phyloP scores from a whole-genome alignment of 2,113 vertebrate genomes.

The Xiphias gladius region DNA sequence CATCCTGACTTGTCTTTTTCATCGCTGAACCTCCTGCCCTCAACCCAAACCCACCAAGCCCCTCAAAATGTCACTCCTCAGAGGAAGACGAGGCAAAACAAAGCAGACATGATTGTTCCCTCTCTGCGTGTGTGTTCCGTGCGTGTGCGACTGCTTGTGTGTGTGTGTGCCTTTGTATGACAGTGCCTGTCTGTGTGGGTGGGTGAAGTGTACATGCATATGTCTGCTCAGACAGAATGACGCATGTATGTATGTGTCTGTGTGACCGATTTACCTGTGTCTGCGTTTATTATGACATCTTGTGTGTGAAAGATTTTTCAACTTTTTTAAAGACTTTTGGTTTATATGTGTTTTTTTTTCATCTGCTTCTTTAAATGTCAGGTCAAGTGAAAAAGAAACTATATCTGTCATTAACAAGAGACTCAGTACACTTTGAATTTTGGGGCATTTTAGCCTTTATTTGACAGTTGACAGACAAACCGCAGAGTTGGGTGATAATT shows the following conservation, averaged over 20 bases:
- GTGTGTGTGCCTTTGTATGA: constrained; percentile 16
- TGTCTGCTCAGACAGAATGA: constrained; percentile 14
- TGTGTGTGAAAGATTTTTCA: background rate
- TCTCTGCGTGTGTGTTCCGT: constrained; percentile 35
- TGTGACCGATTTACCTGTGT: background rate
- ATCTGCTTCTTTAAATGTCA: constrained; percentile 17
- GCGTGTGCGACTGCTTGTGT: constrained; percentile 11
- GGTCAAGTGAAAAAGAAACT: background rate
- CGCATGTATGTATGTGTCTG: background rate
- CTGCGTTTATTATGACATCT: background rate
- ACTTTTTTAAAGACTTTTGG: no score
- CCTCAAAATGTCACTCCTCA: constrained; percentile 65
- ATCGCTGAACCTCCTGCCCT: constrained; percentile 48
- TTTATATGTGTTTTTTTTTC: background rate
- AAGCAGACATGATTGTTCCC: constrained; percentile 57
- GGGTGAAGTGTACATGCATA: constrained; percentile 18
- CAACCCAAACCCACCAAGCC: background rate
- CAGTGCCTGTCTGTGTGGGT: constrained; percentile 24
- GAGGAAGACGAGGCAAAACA: constrained; percentile 46
- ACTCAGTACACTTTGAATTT: no score
- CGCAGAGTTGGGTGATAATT: no score
- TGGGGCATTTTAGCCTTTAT: no score
- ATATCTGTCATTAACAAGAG: background rate
- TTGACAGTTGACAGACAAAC: no score
- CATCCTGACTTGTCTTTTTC: constrained; percentile 49